Base-by-base conservation (phyloP, 2,113 vertebrate species). In the Albula goreensis region DNA sequence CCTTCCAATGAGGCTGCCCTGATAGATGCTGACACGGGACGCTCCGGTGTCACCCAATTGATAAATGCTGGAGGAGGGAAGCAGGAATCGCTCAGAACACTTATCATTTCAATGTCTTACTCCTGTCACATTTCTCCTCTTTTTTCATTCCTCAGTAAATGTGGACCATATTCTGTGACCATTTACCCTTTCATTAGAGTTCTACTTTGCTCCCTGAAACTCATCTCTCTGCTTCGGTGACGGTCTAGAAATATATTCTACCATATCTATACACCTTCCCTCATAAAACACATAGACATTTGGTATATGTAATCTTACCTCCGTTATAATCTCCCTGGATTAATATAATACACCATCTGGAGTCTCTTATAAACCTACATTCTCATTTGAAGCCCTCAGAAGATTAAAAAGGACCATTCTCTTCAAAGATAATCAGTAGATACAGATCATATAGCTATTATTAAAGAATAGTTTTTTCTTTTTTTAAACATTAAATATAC, bases 51-150 rank as follows among this genome's bases (percentile, higher is more conserved):
- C 78, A 48, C 41, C 41, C 41, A 17, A 80, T 80, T 50, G 50
- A 50, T 80, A 80, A 50, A 80, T 50, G 78, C 78, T 50, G 3
- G 78, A 80, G 11, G 13, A 49, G 25, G 13, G 50, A 22, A 10
- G 13, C 41, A 22, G 78, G 50, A 50, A 49, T 80, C 78, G 41
- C 19, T 80, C 13, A 80, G 50, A 41, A 50, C 78, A 50, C 41
- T 80, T 19, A 50, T 80, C 41, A 80, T 80, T 80, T 5, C 41
- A 80, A 80, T 80, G 50, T 80, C 78, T 80, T 50, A 49, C 78
- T 80, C n/a, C 70, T 74, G 70, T 74, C 70, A 74, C 22, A 74
- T 31, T 74, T n/a, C 22, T 74, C 70, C 70, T 74, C n/a, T 74
- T 74, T 74, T 74, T 74, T 74, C 70, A 74, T 50, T 50, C 50